Evolutionary conservation across 2,113 vertebrate species (phyloP).

Genomic region (Athene cunicularia): DNA sequence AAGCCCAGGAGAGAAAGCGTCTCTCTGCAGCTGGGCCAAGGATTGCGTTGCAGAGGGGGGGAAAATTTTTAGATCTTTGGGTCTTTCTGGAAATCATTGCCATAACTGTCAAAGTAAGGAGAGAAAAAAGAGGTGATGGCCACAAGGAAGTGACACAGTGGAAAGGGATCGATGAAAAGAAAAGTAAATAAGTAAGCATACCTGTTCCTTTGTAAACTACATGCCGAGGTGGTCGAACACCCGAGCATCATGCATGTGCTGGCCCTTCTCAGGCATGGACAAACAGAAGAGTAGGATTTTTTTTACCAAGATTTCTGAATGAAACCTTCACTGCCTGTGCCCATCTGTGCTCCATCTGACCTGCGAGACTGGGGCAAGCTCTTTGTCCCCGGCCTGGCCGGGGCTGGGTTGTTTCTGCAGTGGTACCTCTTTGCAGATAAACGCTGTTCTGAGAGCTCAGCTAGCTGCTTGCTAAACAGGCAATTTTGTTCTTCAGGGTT

Average conservation of each 20-base stretch:
- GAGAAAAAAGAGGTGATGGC: background rate
- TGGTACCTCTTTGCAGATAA: background rate
- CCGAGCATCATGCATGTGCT: rapidly evolving
- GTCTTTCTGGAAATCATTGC: background rate
- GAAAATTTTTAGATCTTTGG: background rate
- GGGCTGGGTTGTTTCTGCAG: background rate
- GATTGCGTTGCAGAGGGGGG: background rate
- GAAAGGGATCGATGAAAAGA: background rate
- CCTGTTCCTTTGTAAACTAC: too few species aligned
- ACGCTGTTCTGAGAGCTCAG: background rate
- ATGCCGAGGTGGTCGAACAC: background rate
- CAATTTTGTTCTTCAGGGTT: constrained; percentile 1
- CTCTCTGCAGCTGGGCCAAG: background rate
- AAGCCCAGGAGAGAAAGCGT: background rate
- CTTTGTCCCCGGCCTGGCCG: background rate
- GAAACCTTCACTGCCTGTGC: background rate
- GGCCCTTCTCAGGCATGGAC: background rate
- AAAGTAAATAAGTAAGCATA: background rate
- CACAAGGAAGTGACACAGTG: background rate
- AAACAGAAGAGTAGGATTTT: background rate
- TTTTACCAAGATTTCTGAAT: background rate
- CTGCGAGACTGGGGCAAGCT: background rate
- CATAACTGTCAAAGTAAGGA: background rate
- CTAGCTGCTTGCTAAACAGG: background rate
- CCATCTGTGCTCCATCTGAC: background rate